phyloP scores from a whole-genome alignment of 2,888 invertebrate species.

The Hypena proboscidalis region DNA sequence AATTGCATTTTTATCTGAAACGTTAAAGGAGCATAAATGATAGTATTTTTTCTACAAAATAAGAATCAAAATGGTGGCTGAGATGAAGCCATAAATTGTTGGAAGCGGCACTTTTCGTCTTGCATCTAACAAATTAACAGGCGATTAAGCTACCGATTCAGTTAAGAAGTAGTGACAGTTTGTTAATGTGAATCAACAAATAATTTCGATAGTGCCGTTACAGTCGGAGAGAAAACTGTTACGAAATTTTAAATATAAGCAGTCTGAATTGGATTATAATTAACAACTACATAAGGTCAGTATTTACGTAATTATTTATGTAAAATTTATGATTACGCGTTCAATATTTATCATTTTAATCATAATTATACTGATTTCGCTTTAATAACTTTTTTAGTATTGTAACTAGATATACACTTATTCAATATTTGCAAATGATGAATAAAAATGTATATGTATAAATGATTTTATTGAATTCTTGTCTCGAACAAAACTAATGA shows the following conservation, averaged over 20 bases:
- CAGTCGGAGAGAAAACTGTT: constrained; percentile 38
- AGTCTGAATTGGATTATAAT: too few relatives aligned
- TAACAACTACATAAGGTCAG: too few relatives aligned
- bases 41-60: constrained; percentile 45
- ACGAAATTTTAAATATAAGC: background rate
- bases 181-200: constrained; percentile 76
- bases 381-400: too few relatives aligned
- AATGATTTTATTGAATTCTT: too few relatives aligned
- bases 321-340: too few relatives aligned
- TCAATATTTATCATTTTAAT: too few relatives aligned
- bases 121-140: constrained; percentile 82
- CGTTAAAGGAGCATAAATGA: constrained; percentile 41
- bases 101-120: constrained; percentile 75
- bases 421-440: too few relatives aligned
- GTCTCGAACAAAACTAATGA: background rate
- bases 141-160: constrained; percentile 82
- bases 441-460: too few relatives aligned
- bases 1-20: constrained; percentile 57
- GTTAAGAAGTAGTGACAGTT: constrained; percentile 65
- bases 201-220: constrained; percentile 63
- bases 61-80: constrained; percentile 65
- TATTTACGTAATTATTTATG: too few relatives aligned
- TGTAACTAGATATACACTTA: too few relatives aligned
- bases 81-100: constrained; percentile 81
- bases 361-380: too few relatives aligned